These are phyloP conservation scores for Hyla sarda DNA, from an alignment of 2,113 vertebrate species.

Conservation along the genomic window DNA sequence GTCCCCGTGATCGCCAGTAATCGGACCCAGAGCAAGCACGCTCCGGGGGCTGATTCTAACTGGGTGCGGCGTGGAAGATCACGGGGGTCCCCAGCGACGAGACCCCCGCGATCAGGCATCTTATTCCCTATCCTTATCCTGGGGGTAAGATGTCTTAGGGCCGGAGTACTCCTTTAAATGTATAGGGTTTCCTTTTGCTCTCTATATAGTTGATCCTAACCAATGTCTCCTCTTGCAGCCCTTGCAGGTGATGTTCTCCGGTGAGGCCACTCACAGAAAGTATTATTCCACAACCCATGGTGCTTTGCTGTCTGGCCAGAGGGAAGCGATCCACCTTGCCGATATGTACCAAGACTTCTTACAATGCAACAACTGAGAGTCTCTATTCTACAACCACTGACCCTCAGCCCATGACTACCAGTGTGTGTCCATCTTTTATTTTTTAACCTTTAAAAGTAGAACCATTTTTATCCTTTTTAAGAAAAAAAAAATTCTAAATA, in stretches of 20 bases:
- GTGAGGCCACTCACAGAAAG: slow-evolving; percentile 97
- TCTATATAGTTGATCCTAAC: too few relatives aligned
- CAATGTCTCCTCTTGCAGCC: slow-evolving; percentile 72
- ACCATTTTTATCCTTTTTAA: slow-evolving; percentile 79
- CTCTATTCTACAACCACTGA: slow-evolving; percentile 77
- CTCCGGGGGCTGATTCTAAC: too few relatives aligned
- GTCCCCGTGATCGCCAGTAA: too few relatives aligned
- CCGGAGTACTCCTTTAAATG: too few relatives aligned
- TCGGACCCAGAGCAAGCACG: too few relatives aligned
- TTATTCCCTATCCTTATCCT: too few relatives aligned
- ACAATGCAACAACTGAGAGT: slow-evolving; percentile 81
- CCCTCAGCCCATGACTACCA: slow-evolving; percentile 71
- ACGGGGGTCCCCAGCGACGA: too few relatives aligned
- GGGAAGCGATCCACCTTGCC: slow-evolving; percentile 88
- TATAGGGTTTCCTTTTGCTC: too few relatives aligned
- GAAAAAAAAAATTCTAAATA: slow-evolving; percentile 69
- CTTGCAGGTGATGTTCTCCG: slow-evolving; percentile 97
- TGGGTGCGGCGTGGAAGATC: too few relatives aligned
- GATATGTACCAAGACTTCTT: slow-evolving; percentile 96
- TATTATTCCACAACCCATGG: slow-evolving; percentile 99
- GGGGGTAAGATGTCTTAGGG: too few relatives aligned
- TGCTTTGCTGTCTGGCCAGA: slow-evolving; percentile 97
- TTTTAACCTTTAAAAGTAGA: slow-evolving; percentile 65
- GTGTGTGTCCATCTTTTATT: slow-evolving; percentile 65
- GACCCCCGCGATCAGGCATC: too few relatives aligned